These are phyloP conservation scores for Orientallactaga sibirica DNA, from an alignment of 2,797 vertebrate genomes.

Conservation along the genomic window DNA sequence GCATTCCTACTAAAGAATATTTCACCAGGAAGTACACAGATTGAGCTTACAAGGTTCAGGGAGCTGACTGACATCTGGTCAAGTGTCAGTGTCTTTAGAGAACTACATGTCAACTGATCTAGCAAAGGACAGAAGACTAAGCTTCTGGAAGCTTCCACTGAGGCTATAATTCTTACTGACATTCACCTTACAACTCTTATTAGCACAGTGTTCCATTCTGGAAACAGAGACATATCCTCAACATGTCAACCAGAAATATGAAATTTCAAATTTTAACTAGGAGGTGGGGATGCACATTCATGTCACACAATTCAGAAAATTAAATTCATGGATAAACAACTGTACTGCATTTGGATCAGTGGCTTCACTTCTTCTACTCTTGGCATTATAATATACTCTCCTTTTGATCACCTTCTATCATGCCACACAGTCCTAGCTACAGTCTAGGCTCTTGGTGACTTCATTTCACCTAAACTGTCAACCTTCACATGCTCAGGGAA, in stretches of 20 bases:
- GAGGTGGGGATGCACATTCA: not conserved
- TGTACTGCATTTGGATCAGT: accelerated
- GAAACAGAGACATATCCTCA: not conserved
- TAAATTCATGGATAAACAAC: not conserved
- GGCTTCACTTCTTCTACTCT: not conserved
- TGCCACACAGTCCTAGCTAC: not conserved
- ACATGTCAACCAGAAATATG: not conserved
- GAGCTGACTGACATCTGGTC: not conserved
- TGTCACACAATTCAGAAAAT: not conserved
- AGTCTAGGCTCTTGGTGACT: not conserved
- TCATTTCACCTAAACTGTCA: not conserved
- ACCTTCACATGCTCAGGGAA: not conserved
- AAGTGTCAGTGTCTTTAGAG: not conserved
- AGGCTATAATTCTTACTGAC: not conserved
- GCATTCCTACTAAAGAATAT: not conserved
- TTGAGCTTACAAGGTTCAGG: not conserved
- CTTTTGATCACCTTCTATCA: not conserved
- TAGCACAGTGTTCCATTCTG: not conserved
- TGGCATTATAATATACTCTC: not conserved
- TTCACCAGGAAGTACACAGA: not conserved
- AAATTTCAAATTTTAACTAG: not conserved
- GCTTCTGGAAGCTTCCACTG: not conserved
- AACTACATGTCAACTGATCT: not conserved
- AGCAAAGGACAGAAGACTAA: not conserved
- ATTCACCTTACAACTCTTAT: not conserved